Conservation (phyloP, 2,888 invertebrate species). For the Pimpla rufipes region DNA sequence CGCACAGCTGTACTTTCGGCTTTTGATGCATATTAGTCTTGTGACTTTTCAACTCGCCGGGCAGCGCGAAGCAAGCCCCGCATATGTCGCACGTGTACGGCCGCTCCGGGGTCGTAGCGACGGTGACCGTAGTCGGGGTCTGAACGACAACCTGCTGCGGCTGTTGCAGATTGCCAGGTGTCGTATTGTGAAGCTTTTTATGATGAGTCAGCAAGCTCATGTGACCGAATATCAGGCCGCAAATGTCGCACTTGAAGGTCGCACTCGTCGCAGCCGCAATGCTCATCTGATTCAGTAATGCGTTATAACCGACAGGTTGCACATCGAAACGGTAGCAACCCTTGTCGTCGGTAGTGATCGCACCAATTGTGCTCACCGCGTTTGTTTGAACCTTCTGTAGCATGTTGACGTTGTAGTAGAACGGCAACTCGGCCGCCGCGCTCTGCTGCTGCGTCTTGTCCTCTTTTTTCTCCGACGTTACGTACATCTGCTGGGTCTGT, state of each 20-base stretch:
- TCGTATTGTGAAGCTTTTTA: slow-evolving; percentile 91
- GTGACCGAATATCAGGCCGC: slow-evolving; percentile 94
- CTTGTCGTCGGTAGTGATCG: slow-evolving; percentile 85
- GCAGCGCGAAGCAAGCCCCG: slow-evolving; percentile 85
- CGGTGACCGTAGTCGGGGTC: slow-evolving; percentile 84
- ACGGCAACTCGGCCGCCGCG: slow-evolving; percentile 85
- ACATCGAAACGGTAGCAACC: slow-evolving; percentile 86
- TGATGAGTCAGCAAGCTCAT: slow-evolving; percentile 94
- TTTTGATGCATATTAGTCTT: slow-evolving; percentile 85
- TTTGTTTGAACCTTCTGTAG: slow-evolving; percentile 85
- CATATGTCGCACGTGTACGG: slow-evolving; percentile 86
- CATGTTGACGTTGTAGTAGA: slow-evolving; percentile 86
- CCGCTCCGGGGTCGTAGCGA: slow-evolving; percentile 83
- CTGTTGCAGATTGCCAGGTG: slow-evolving; percentile 82
- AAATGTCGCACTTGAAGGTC: slow-evolving; percentile 95
- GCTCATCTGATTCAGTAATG: slow-evolving; percentile 94
- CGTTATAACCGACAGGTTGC: slow-evolving; percentile 90
- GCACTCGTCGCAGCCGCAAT: slow-evolving; percentile 90
- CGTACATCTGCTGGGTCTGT: slow-evolving; percentile 83
- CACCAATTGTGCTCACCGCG: slow-evolving; percentile 84
- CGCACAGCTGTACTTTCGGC: slow-evolving; percentile 83
- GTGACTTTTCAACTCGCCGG: slow-evolving; percentile 86
- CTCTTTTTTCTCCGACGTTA: slow-evolving; percentile 82
- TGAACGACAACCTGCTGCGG: slow-evolving; percentile 85
- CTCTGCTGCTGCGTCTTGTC: slow-evolving; percentile 83